Base-by-base conservation (phyloP, 2,888 invertebrate genomes). In the Gisinianus flammeolus region DNA sequence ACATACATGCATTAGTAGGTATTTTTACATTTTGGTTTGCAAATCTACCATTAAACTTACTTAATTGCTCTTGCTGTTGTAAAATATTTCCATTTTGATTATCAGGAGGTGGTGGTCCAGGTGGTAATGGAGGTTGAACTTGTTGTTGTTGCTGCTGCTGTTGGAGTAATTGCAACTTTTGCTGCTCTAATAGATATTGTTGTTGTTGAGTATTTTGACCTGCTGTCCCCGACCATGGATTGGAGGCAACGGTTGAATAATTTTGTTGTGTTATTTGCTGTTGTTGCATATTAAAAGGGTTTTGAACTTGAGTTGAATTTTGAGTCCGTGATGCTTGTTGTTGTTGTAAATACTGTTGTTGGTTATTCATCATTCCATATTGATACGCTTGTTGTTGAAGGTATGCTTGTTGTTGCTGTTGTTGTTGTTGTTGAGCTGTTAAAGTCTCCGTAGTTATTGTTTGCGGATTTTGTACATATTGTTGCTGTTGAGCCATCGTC, bases 251-350 rank as follows among this genome's bases (percentile, higher is more conserved):
- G 22, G 68, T 33, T 33, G 1, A n/a, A 30, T 6, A 28, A 67
- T 16, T 67, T 33, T 31, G 74, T 1, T 4, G 2, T 24, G 62
- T 16, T 24, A 72, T 54, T 31, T 30, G 35, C 33, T 64, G 28
- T 67, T 64, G 68, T 24, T 79, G 82, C 22, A 70, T 69, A 12
- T 76, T 70, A 64, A n/a, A 76, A 6, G 12, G 2, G 62, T 22
- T 69, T 24, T 56, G 64, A 24, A 67, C 69, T 31, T 78, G 73
- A n/a, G n/a, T n/a, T 58, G n/a, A 22, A 24, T 58, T 12, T 26
- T 62, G 62, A 62, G 2, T 6, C 24, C 26, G 24, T 26, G 26
- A 26, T 10, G 3, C 8, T 66, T 16, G 58, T 33, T 69, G 69
- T 70, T 58, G 79, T 62, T 24, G 58, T 6, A 28, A 35, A 28